Base-by-base conservation (phyloP, 2,888 invertebrate species). In the Epicampocera succincta region DNA sequence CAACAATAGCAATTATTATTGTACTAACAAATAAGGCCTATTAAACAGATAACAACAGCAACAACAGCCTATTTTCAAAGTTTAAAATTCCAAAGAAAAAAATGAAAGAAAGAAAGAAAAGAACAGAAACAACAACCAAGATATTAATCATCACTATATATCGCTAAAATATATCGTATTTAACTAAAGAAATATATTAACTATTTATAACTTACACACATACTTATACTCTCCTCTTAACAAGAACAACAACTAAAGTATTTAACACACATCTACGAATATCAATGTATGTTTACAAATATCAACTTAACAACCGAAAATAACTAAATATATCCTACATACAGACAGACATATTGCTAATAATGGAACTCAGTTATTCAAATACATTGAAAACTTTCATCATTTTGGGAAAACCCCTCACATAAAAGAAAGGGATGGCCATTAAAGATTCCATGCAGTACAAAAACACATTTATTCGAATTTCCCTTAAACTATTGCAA, bases 131-230 rank as follows among this genome's bases (percentile, higher is more conserved):
- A 15, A 52, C 75, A 80, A 42, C 56, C 54, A 63, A 68, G 38
- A 48, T 68, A 69, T 61, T 56, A 68, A 74, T 68, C 46, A 74
- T 68, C 48, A 48, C 21, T 48, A 75, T 80, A 69, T 74, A 56
- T 66, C 65, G 48, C n/a, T n/a, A n/a, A 68, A 52, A 52, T 73
- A 73, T 74, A 79, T 74, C 60, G 60, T 73, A 78, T 72, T 63
- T 80, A 54, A 38, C 25, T 42, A 48, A 40, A 17, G 1, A 44
- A 60, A 9, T 21, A n/a, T 12, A 46, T 50, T 12, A 52, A 72
- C 52, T 52, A 76, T 56, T 69, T 54, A 65, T 38, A 65, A 78
- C 42, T 42, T 58, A 78, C 58, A 72, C 52, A 54, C 52, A 21
- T 56, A 78, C 42, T 29, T 58, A 78, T 65, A 72, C 54, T 63